Base-by-base conservation (phyloP, 2,888 invertebrate species). In the Dilophus febrilis region DNA sequence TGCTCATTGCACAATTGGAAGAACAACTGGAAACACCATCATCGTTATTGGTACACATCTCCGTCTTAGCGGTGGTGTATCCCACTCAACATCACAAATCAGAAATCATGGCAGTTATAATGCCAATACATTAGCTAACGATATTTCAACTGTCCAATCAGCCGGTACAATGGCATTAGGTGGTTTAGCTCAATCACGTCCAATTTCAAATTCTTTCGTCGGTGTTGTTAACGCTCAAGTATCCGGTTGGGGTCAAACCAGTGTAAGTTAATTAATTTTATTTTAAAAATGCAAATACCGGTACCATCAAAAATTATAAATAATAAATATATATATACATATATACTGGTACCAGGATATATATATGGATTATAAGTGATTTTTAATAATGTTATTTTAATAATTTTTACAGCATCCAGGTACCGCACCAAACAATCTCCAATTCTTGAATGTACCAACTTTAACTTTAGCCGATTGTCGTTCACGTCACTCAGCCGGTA, bases 1-100 rank as follows among this genome's bases (percentile, higher is more conserved):
- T 18, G 52, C 50, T 30, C 51, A 51, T 39, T 53, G 52, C 35
- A 41, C 41, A 22, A 35, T 41, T 30, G 19, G 14, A 3, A 33
- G 38, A 7, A 33, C 35, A 12, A 22, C 33, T 10, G 32, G 18
- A 13, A 27, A 28, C 7, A 35, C 37, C 2, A 33, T 37, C n/a
- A 29, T 41, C 12, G 35, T 38, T 29, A 13, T 29, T 29, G 29
- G 29, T n/a, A 29, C 29, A 4, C 29, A 29, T 29, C 29, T 29
- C 29, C 29, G 29, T 29, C 13, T 29, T n/a, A 29, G 29, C 13
- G 29, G 29, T 29, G 29, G 29, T 29, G 29, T 29, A 8, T 4
- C 13, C 4, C 29, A 29, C 22, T 6, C 5, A 6, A 22, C 32
- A 14, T 26, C 40, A 2, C 28, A 29, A 10, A 40, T 43, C 14